These are phyloP conservation scores for Papilio xuthus DNA, from an alignment of 1,140 invertebrate species.

Conservation along the genomic window DNA sequence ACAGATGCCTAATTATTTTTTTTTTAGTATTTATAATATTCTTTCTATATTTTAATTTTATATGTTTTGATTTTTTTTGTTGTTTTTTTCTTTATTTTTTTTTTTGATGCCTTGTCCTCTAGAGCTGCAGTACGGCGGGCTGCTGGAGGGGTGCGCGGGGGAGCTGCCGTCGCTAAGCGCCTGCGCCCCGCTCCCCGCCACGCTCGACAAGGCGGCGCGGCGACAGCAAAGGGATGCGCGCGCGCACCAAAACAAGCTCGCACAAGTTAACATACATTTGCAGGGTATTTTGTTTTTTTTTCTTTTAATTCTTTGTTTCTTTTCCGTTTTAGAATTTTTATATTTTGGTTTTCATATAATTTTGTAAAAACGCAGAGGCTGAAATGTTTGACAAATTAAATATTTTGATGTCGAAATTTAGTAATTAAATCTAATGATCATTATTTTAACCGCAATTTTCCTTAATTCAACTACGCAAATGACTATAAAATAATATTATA, in stretches of 20 bases:
- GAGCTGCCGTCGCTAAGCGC: conserved; percentile 76
- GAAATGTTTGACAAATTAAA: not conserved
- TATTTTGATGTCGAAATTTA: too few relatives aligned
- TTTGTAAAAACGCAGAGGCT: not conserved
- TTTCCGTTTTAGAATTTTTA: conserved; percentile 37
- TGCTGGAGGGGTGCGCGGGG: conserved; percentile 75
- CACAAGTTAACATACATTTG: conserved; percentile 92
- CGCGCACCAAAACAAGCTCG: conserved; percentile 87
- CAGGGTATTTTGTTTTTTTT: conserved; percentile 86
- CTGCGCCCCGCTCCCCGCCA: conserved; percentile 77
- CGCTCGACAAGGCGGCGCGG: conserved; percentile 75
- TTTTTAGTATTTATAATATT: conserved; percentile 28
- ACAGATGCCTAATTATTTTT: conserved; percentile 4
- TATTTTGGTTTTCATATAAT: conserved; percentile 40
- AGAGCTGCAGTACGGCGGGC: conserved; percentile 77
- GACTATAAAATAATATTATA: too few relatives aligned
- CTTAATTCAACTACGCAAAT: not conserved
- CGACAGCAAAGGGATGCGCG: conserved; percentile 84
- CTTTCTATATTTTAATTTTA: conserved; percentile 41
- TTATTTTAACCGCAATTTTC: not conserved
- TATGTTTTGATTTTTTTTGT: conserved; percentile 48
- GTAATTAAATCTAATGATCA: too few relatives aligned
- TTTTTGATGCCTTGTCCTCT: conserved; percentile 45
- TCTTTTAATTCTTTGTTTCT: conserved; percentile 54
- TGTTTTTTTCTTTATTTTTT: conserved; percentile 62